These are phyloP conservation scores for Capitella teleta DNA, from an alignment of 1,140 invertebrate genomes.

Conservation along the genomic window DNA sequence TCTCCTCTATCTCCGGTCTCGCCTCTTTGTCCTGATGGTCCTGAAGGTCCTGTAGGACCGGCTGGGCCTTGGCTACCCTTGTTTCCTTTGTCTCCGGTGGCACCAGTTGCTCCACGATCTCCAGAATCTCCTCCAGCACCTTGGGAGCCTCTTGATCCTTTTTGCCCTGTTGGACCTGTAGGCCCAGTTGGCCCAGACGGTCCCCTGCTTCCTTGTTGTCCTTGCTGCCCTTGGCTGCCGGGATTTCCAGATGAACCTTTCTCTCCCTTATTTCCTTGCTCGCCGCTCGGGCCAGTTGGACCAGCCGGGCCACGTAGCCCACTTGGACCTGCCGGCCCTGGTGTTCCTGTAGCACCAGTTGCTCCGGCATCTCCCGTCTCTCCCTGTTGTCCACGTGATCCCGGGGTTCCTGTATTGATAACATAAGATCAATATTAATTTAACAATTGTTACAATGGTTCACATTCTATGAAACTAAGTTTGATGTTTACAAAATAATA, in stretches of 20 bases:
- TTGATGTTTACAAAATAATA: background rate
- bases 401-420: background rate
- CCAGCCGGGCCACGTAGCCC: conserved; percentile 4
- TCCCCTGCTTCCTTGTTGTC: conserved; percentile 5
- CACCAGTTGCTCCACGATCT: background rate
- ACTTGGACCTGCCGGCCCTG: conserved; percentile 6
- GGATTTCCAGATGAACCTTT: background rate
- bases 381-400: conserved; percentile 1
- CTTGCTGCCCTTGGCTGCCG: background rate
- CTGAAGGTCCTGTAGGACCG: background rate
- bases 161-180: background rate
- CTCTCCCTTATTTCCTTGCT: background rate
- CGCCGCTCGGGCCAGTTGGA: conserved; percentile 3
- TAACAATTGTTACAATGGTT: background rate
- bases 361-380: conserved; percentile 3
- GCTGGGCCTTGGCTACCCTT: background rate
- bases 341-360: conserved; percentile 1
- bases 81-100: background rate
- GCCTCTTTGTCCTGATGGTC: too few species aligned
- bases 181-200: background rate
- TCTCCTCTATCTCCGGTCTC: conserved; percentile 6
- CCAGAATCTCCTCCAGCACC: background rate
- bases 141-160: background rate
- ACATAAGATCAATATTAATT: background rate
- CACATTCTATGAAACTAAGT: background rate